Percentiles rank a stretch among this genome's conserved stretches.
These are phyloP conservation scores for Eupeodes latifasciatus DNA, from an alignment of 2,888 invertebrate genomes.

Conservation along the genomic window DNA sequence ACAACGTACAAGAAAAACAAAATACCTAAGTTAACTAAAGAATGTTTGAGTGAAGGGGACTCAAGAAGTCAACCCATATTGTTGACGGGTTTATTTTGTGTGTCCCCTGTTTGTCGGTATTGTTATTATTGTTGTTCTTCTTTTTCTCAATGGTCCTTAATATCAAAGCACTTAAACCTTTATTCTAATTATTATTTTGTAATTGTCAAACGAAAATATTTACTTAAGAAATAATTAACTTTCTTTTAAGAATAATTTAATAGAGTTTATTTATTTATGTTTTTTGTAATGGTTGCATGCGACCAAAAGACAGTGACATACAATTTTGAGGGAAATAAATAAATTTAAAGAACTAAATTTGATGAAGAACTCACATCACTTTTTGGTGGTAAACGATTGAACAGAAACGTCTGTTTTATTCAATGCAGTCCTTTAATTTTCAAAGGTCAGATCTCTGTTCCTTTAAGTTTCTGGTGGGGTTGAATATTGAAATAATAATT, in stretches of 20 bases:
- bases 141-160: neutral
- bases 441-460: too few relatives aligned
- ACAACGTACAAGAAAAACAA: neutral
- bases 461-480: too few relatives aligned
- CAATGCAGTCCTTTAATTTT: too few relatives aligned
- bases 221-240: constrained; percentile 12
- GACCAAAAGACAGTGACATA: neutral
- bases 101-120: neutral
- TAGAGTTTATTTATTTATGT: neutral
- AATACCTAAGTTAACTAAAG: constrained; percentile 34
- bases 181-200: constrained; percentile 2
- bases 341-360: too few relatives aligned
- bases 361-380: too few relatives aligned
- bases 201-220: neutral
- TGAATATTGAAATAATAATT: too few relatives aligned
- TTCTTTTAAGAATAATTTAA: neutral
- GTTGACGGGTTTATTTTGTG: neutral
- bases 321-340: neutral
- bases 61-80: neutral
- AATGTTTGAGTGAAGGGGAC: constrained; percentile 41
- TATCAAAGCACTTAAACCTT: neutral
- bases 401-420: too few relatives aligned
- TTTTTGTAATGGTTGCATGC: neutral
- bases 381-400: too few relatives aligned
- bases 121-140: neutral